phyloP scores from a whole-genome alignment of 2,797 vertebrate species.

The Melanotaenia pygmaea region DNA sequence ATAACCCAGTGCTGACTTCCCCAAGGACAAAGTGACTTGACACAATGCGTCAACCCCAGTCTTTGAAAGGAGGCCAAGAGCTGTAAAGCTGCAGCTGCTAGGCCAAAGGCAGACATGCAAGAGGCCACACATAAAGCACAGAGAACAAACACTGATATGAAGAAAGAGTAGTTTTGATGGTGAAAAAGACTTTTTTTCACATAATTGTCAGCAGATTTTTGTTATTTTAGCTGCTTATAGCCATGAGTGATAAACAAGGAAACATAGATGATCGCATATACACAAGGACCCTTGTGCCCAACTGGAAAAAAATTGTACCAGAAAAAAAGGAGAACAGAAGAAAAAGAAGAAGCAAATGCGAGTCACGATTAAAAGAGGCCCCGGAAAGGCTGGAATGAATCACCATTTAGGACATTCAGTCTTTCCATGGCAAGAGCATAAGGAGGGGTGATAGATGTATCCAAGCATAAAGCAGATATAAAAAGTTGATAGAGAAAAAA shows the following conservation, averaged over 20 bases:
- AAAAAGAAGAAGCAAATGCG: conserved; percentile 69
- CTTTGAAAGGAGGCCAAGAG: conserved; percentile 78
- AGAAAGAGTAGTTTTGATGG: conserved; percentile 27
- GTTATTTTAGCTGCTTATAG: conserved; percentile 44
- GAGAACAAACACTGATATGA: conserved; percentile 25
- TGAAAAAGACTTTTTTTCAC: conserved; percentile 48
- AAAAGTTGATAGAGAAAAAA: conserved; percentile 31
- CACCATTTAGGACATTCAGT: conserved; percentile 64
- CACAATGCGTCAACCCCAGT: conserved; percentile 81
- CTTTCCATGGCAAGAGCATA: conserved; percentile 65
- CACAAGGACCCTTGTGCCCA: conserved; percentile 50
- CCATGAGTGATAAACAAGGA: conserved; percentile 58
- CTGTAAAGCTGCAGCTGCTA: conserved; percentile 79
- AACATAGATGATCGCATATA: conserved; percentile 30
- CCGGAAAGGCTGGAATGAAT: conserved; percentile 74
- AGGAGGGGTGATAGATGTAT: conserved; percentile 23
- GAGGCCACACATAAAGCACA: conserved; percentile 50
- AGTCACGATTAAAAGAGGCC: conserved; percentile 64
- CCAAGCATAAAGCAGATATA: conserved; percentile 35
- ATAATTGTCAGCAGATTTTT: conserved; percentile 41
- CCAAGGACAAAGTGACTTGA: conserved; percentile 91
- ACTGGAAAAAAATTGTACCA: conserved; percentile 59
- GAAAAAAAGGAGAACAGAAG: conserved; percentile 55
- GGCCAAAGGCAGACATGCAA: conserved; percentile 65
- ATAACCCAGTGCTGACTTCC: conserved; percentile 83